phyloP scores from a whole-genome alignment of 2,797 vertebrate genomes.

The Ibycter americanus region DNA sequence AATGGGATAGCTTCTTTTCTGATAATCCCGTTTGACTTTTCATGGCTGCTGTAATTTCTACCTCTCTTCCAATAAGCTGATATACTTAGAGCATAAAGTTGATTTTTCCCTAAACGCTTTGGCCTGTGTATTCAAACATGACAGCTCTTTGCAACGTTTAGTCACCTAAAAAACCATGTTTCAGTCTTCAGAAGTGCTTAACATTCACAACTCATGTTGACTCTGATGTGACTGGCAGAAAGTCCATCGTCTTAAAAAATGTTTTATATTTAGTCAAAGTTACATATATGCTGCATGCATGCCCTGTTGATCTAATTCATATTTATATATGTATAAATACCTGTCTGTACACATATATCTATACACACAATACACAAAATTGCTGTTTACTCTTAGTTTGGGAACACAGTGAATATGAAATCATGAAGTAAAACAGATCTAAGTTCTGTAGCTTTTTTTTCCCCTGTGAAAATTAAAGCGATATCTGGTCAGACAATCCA shows the following conservation, averaged over 20 bases:
- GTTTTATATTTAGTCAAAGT: not conserved
- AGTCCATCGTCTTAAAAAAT: not conserved
- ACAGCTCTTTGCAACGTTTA: not conserved
- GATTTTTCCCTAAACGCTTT: not conserved
- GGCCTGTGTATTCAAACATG: not conserved
- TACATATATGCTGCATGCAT: not conserved
- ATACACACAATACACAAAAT: not conserved
- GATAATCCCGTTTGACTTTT: not conserved
- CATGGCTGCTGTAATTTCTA: not conserved
- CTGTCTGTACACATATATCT: not conserved
- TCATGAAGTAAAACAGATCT: not conserved
- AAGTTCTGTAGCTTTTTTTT: not conserved
- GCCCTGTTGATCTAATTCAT: not conserved
- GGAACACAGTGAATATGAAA: not conserved
- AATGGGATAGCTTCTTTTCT: not conserved
- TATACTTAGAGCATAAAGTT: not conserved
- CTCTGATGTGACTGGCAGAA: not conserved
- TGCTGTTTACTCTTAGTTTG: not conserved
- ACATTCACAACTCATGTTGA: not conserved
- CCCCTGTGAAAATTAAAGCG: not conserved
- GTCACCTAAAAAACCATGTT: not conserved
- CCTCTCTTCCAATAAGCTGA: not conserved
- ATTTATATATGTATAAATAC: not conserved
- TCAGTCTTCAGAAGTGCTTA: not conserved
- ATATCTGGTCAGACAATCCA: slow-evolving; percentile 19